phyloP scores from a whole-genome alignment of 1,140 invertebrate genomes.

The Philotrypesis tridentata region DNA sequence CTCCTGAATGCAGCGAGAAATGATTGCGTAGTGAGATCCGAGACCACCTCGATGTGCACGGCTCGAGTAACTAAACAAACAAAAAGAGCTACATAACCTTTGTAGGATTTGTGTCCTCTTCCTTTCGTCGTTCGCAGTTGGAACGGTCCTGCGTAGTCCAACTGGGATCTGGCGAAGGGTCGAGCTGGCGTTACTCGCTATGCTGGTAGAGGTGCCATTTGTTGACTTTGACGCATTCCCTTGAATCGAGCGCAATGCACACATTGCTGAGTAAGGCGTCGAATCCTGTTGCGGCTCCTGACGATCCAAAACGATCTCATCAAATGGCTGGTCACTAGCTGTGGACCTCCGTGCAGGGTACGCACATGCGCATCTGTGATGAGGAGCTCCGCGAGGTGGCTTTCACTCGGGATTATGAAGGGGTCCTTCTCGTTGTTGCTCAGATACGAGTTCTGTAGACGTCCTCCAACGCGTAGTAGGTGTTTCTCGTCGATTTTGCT shows the following conservation, averaged over 20 bases:
- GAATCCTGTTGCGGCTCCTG: background rate
- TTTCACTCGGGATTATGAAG: too few species aligned
- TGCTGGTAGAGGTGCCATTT: background rate
- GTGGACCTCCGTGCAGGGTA: too few species aligned
- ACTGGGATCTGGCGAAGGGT: background rate
- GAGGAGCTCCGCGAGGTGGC: too few species aligned
- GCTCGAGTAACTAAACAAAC: background rate
- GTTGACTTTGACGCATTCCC: background rate
- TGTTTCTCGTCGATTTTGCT: too few species aligned
- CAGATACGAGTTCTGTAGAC: too few species aligned
- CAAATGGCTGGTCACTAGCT: too few species aligned
- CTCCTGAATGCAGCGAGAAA: background rate
- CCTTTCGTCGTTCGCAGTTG: background rate
- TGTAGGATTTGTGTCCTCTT: background rate
- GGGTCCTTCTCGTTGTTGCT: too few species aligned
- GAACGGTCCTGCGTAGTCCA: background rate
- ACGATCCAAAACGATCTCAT: too few species aligned
- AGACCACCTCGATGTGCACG: background rate
- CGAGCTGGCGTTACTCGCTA: background rate
- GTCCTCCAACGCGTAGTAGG: too few species aligned
- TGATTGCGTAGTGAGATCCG: background rate
- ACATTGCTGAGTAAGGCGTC: background rate
- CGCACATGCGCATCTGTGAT: too few species aligned
- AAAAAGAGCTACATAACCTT: background rate
- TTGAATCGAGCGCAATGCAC: background rate